A percentile compares a stretch with the other conserved stretches of the same genome.
Evolutionary conservation across 2,888 invertebrate genomes (phyloP).

Genomic region (Heterodera filipjevi): DNA sequence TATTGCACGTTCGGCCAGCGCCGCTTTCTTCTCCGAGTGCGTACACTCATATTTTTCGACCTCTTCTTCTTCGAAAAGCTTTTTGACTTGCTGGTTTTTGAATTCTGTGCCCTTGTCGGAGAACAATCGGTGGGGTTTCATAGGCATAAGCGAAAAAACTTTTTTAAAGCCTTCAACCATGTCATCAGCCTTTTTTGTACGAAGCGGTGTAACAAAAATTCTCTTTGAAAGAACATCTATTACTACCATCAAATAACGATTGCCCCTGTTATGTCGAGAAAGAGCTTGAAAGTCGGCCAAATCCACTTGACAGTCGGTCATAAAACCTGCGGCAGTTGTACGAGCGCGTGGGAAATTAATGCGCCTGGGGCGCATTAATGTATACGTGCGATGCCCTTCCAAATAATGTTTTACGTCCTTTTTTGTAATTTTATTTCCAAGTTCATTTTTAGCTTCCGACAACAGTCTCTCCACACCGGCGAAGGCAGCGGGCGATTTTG

Average conservation of each 20-base stretch:
- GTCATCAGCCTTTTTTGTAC: conserved; percentile 17
- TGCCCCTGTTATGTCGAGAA: conserved; percentile 23
- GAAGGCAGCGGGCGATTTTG: conserved; percentile 17
- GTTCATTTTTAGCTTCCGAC: not conserved
- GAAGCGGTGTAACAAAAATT: conserved; percentile 17
- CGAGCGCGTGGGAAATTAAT: not conserved
- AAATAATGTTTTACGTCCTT: not conserved
- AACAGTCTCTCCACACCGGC: conserved; percentile 9
- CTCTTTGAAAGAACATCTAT: conserved; percentile 23
- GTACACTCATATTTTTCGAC: conserved; percentile 17
- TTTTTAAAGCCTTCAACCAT: conserved; percentile 4
- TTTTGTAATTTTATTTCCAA: not conserved
- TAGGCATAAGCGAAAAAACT: conserved; percentile 26
- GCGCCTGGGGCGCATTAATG: conserved; percentile 18
- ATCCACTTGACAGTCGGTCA: conserved; percentile 24
- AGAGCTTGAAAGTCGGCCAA: conserved; percentile 19
- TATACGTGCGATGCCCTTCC: conserved; percentile 18
- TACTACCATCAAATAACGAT: conserved; percentile 23
- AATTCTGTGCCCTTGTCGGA: conserved; percentile 25
- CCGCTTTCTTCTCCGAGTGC: conserved; percentile 20
- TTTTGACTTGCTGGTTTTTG: conserved; percentile 12
- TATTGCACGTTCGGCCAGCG: conserved; percentile 24
- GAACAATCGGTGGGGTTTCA: conserved; percentile 27
- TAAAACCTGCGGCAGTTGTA: conserved; percentile 12
- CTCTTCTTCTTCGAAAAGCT: conserved; percentile 21